phyloP scores from a whole-genome alignment of 2,113 vertebrate genomes.

The Sinosuthora webbiana region DNA sequence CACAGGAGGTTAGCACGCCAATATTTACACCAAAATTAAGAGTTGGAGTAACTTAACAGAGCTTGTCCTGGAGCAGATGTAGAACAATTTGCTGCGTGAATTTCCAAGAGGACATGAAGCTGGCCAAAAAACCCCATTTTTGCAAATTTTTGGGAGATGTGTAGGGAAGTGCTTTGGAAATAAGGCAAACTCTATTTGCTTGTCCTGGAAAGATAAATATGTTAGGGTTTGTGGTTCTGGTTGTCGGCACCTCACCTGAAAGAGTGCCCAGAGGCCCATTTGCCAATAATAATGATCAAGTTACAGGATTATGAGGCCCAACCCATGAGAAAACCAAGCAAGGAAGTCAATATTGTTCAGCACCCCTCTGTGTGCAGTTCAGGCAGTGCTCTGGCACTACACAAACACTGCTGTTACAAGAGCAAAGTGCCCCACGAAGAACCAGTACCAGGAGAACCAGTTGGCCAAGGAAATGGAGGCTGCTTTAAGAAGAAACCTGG shows the following conservation, averaged over 20 bases:
- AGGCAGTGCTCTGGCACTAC: not conserved
- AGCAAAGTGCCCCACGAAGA: not conserved
- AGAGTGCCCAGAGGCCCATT: not conserved
- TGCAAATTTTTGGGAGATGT: not conserved
- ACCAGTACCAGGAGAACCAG: not conserved
- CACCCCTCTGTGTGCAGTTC: fast-evolving
- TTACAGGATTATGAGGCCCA: not conserved
- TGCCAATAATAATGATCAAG: not conserved
- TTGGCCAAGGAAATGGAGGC: not conserved
- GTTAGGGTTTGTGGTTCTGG: not conserved
- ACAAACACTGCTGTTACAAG: not conserved
- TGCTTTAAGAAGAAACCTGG: not conserved
- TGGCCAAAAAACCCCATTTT: not conserved
- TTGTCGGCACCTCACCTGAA: not conserved
- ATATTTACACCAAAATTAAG: not conserved
- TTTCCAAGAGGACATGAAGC: not conserved
- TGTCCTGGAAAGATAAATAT: not conserved
- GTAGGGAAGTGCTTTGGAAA: not conserved
- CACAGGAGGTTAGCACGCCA: not conserved
- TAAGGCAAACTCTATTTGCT: not conserved
- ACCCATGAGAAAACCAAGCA: not conserved
- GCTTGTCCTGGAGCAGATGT: not conserved
- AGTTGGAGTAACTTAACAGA: not conserved
- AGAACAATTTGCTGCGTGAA: not conserved
- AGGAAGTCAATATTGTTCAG: not conserved